These are phyloP conservation scores for Apaloderma vittatum DNA, from an alignment of 2,113 vertebrate species.

Conservation along the genomic window DNA sequence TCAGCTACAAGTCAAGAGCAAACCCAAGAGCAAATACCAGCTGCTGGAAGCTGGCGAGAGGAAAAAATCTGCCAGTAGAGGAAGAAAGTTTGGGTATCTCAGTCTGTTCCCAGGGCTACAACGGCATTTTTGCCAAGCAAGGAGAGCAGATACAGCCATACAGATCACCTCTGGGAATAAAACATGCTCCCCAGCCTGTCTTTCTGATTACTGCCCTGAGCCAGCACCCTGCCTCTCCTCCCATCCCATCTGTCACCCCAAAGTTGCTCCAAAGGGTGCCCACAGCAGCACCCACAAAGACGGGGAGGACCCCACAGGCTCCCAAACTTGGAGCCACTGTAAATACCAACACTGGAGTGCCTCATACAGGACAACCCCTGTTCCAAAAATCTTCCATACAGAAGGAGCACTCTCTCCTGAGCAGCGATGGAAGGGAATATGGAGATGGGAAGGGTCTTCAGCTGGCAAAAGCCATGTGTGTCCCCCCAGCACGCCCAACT, in stretches of 20 bases:
- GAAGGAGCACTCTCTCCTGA: neutral
- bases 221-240: neutral
- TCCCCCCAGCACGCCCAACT: neutral
- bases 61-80: neutral
- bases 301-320: neutral
- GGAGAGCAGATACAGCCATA: fast-evolving
- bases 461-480: neutral
- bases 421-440: neutral
- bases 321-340: neutral
- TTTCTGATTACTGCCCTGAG: neutral
- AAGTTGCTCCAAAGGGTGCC: neutral
- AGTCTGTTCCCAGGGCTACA: neutral
- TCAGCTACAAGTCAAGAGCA: neutral
- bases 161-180: neutral
- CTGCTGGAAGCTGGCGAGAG: neutral
- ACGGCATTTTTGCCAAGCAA: neutral
- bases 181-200: neutral
- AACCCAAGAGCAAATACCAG: neutral
- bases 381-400: neutral
- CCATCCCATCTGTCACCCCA: neutral
- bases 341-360: neutral
- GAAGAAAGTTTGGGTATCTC: neutral
- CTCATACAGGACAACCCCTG: fast-evolving
- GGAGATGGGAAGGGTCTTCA: neutral
- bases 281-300: neutral